phyloP scores from a whole-genome alignment of 1,140 invertebrate species.

The Vollenhovia emeryi region DNA sequence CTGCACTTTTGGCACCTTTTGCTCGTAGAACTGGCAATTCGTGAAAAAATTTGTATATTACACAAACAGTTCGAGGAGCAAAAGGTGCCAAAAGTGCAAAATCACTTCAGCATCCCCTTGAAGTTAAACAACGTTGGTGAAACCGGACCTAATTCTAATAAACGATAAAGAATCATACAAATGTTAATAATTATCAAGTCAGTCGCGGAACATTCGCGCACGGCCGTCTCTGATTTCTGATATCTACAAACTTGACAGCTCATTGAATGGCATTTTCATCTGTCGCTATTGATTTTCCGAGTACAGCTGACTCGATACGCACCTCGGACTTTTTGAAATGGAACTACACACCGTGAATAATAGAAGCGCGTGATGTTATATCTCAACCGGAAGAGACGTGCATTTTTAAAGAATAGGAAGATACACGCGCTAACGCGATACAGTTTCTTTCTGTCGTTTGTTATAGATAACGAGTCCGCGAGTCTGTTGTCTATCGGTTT shows the following conservation, averaged over 20 bases:
- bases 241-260: neutral
- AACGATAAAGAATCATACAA: neutral
- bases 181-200: neutral
- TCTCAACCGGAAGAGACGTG: neutral
- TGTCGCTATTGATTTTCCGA: neutral
- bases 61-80: too few relatives aligned
- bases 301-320: neutral
- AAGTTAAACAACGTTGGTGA: too few relatives aligned
- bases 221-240: neutral
- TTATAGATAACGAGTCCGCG: neutral
- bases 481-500: neutral
- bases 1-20: too few relatives aligned
- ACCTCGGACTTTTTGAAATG: neutral
- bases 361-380: neutral
- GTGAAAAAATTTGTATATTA: too few relatives aligned
- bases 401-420: neutral
- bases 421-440: neutral
- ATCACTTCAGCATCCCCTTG: too few relatives aligned
- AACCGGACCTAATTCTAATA: neutral
- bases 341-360: constrained; percentile 7
- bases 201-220: neutral
- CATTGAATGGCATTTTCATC: neutral
- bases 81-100: too few relatives aligned
- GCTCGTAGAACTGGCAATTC: too few relatives aligned
- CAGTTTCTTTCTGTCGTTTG: neutral